phyloP scores from a whole-genome alignment of 2,797 vertebrate genomes.

The Darevskia mixta region DNA sequence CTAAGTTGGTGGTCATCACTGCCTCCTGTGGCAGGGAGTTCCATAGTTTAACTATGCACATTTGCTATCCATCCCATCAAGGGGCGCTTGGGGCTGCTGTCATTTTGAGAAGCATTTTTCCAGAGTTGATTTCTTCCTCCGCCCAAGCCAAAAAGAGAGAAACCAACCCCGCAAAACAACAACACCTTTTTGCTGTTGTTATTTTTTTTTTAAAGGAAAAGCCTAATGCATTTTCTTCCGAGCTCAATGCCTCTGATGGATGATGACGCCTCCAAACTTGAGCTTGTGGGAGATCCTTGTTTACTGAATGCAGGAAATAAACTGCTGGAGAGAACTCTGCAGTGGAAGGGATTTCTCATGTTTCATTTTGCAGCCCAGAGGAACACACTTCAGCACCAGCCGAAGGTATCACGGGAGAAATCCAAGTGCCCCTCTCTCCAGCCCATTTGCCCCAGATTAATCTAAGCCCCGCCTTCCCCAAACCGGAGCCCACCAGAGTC shows the following conservation, averaged over 20 bases:
- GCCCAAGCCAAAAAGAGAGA: background rate
- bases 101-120: too few species aligned
- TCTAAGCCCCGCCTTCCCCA: too few species aligned
- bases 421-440: background rate
- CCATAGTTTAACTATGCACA: too few species aligned
- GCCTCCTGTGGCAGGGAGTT: too few species aligned
- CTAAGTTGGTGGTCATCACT: too few species aligned
- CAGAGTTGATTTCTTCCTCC: background rate
- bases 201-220: background rate
- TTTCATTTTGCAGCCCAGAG: background rate
- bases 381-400: background rate
- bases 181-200: too few species aligned
- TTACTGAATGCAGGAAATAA: background rate
- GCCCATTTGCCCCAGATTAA: background rate
- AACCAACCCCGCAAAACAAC: too few species aligned
- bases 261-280: fast-evolving
- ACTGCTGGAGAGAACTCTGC: background rate
- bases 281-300: background rate
- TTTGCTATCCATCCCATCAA: too few species aligned
- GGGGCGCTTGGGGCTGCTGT: too few species aligned
- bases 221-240: background rate
- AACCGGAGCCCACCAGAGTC: too few species aligned
- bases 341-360: background rate
- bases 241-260: fast-evolving
- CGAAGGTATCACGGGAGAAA: background rate